These are phyloP conservation scores for Laterallus jamaicensis DNA, from an alignment of 2,113 vertebrate genomes.

Conservation along the genomic window DNA sequence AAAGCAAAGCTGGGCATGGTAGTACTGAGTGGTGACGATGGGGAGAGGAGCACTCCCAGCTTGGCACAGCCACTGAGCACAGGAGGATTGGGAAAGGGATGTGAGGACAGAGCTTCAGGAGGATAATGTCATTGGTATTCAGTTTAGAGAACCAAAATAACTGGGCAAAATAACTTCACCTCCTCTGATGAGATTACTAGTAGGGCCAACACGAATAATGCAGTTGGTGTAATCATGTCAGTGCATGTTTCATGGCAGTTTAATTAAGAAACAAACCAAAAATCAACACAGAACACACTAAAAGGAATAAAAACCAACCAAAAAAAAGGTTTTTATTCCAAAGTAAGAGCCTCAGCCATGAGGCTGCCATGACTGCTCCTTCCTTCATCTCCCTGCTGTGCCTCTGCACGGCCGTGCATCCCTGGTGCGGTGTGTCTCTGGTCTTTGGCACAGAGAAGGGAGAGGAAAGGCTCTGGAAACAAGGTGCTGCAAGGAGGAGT, in stretches of 20 bases:
- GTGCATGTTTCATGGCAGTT: background rate
- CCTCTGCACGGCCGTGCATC: rapidly evolving
- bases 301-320: slow-evolving; percentile 8
- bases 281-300: background rate
- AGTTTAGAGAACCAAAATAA: background rate
- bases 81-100: background rate
- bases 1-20: background rate
- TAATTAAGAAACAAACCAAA: slow-evolving; percentile 5
- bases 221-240: background rate
- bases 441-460: background rate
- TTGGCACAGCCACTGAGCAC: background rate
- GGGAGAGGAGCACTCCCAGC: background rate
- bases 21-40: rapidly evolving
- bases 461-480: background rate
- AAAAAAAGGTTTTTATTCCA: background rate
- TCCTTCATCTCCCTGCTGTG: background rate
- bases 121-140: rapidly evolving
- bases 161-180: background rate
- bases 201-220: background rate
- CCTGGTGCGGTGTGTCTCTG: rapidly evolving
- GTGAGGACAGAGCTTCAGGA: rapidly evolving
- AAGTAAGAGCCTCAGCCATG: background rate
- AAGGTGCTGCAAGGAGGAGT: background rate
- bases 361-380: background rate
- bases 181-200: background rate